Evolutionary conservation across 2,888 invertebrate species (phyloP), one percentile per base, ranked within the genome.

Genomic region (Lasioglossum morio): DNA sequence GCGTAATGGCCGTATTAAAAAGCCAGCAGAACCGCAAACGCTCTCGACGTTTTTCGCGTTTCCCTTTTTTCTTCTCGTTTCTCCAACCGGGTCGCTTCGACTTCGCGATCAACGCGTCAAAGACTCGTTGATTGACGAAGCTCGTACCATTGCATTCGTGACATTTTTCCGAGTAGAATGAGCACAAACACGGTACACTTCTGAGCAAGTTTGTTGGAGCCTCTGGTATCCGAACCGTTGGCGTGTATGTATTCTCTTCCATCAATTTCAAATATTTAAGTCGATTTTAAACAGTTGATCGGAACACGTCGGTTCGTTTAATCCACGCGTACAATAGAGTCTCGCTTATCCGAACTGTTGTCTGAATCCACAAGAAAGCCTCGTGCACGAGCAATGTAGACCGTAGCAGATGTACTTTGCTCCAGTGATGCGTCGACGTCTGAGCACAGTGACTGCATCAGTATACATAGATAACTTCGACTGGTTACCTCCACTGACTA

Each of bases 341-440:
- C 8, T 53, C 53, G 8, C 23, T 23, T 53, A 53, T 53, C 53
- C 53, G 23, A 53, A 53, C 53, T 53, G 23, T 53, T 53, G 23
- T 53, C 53, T 53, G 53, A 10, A 23, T 57, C 2, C n/a, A 4
- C 19, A 27, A 19, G 8, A 3, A 10, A 37, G 30, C 23, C 60
- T 3, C 27, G 57, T 2, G 12, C 3, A 30, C 70, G 37, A 37
- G 16, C 40, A 57, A 30, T 57, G 40, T 2, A 12, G 40, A 53
- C 4, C 19, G 70, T 77, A 70, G 23, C 70, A 72, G 53, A 30
- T 70, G 70, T 40, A 78, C 77, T 72, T 78, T 78, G 77, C 53
- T 72, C 77, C 57, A 14, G 14, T 12, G 53, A 78, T 78, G 57
- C 70, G 77, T 30, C 57, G 14, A 30, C 23, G 27, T 12, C 14